Evolutionary conservation across 2,113 vertebrate species (phyloP).

Genomic region (Vulpes vulpes): DNA sequence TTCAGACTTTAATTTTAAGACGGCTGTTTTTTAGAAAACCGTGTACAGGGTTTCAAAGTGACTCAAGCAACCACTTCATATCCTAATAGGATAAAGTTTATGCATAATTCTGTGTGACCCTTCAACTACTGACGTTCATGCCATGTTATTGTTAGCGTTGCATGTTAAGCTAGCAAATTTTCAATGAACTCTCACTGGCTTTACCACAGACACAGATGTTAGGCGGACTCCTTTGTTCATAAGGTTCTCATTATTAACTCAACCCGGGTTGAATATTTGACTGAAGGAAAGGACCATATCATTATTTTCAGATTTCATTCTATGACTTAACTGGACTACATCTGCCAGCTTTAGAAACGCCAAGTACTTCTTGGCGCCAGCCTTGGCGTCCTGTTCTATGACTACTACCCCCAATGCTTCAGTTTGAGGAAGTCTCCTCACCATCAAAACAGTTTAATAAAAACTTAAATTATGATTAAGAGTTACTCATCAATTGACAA

Average conservation of each 20-base stretch:
- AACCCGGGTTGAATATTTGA: slow-evolving; percentile 89
- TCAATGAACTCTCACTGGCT: slow-evolving; percentile 90
- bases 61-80: slow-evolving; percentile 81
- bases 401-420: slow-evolving; percentile 87
- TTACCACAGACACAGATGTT: slow-evolving; percentile 91
- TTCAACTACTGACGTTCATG: slow-evolving; percentile 86
- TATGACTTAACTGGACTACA: slow-evolving; percentile 90
- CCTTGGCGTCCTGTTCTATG: slow-evolving; percentile 87
- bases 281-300: slow-evolving; percentile 91
- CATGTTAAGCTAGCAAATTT: slow-evolving; percentile 90
- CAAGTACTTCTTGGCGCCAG: slow-evolving; percentile 89
- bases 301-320: slow-evolving; percentile 92
- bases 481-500: slow-evolving; percentile 84
- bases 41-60: slow-evolving; percentile 54
- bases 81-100: slow-evolving; percentile 87
- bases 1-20: slow-evolving; percentile 26
- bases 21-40: slow-evolving; percentile 67
- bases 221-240: slow-evolving; percentile 90
- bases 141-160: slow-evolving; percentile 87
- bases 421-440: slow-evolving; percentile 87
- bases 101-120: slow-evolving; percentile 86
- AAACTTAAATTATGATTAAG: slow-evolving; percentile 85
- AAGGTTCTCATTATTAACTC: slow-evolving; percentile 94
- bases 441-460: slow-evolving; percentile 88
- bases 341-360: slow-evolving; percentile 91